phyloP scores from a whole-genome alignment of 1,140 invertebrate species.

The Drosophila ambigua region DNA sequence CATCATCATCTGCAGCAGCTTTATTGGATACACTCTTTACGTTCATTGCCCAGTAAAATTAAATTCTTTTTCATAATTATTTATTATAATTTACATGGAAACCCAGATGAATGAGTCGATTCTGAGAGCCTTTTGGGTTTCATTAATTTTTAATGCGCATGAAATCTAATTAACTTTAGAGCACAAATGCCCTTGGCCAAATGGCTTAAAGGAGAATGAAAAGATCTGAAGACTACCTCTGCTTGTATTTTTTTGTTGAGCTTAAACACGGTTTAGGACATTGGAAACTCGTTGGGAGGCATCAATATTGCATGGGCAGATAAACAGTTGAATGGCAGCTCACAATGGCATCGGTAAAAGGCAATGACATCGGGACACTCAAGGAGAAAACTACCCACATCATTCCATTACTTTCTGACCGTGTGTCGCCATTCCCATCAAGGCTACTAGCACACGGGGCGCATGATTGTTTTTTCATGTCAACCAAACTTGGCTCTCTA shows the following conservation, averaged over 20 bases:
- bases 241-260: slow-evolving; percentile 1
- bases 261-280: slow-evolving; percentile 25
- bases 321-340: no score
- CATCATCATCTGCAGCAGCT: not conserved
- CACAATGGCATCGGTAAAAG: slow-evolving; percentile 25
- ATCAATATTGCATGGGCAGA: slow-evolving; percentile 51
- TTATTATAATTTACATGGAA: slow-evolving; percentile 39
- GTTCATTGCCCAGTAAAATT: slow-evolving; percentile 23
- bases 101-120: slow-evolving; percentile 19
- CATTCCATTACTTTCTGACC: slow-evolving; percentile 5
- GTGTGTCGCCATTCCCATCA: slow-evolving; percentile 13
- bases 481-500: slow-evolving; percentile 31
- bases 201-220: not conserved
- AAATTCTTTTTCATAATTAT: slow-evolving; percentile 39
- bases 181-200: slow-evolving; percentile 13
- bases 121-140: slow-evolving; percentile 18
- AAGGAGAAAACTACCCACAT: slow-evolving; percentile 10
- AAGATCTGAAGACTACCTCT: slow-evolving; percentile 22
- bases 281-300: slow-evolving; percentile 35
- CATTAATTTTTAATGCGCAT: slow-evolving; percentile 39
- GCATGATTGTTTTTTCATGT: slow-evolving; percentile 62
- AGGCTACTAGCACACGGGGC: slow-evolving; percentile 33
- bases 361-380: slow-evolving; percentile 8
- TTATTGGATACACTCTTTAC: not conserved
- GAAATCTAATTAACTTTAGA: slow-evolving; percentile 50